A percentile compares a stretch with the other conserved stretches of the same genome.
Evolutionary conservation across 2,888 invertebrate species (phyloP).

Genomic region (Odiellus spinosus): DNA sequence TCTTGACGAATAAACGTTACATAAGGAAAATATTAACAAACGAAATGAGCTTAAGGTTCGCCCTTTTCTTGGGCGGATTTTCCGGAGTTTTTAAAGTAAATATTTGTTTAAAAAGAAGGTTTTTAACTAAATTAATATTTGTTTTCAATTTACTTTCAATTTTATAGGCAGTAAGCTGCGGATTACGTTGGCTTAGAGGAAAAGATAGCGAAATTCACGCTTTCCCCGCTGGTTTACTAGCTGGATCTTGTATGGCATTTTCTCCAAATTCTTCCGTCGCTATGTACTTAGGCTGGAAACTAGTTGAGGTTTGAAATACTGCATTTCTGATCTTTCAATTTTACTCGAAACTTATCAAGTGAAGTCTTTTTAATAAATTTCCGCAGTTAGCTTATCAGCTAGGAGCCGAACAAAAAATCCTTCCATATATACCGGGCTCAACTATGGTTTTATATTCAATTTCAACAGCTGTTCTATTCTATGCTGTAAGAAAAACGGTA

Average conservation of each 20-base stretch:
- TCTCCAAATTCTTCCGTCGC: constrained; percentile 62
- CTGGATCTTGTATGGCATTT: constrained; percentile 50
- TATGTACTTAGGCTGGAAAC: constrained; percentile 68
- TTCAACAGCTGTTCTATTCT: constrained; percentile 16
- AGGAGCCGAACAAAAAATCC: constrained; percentile 45
- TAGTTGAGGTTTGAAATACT: constrained; percentile 56
- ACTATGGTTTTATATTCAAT: constrained; percentile 15
- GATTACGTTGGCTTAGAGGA: constrained; percentile 43
- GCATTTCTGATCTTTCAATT: constrained; percentile 2
- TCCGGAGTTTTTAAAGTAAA: constrained; percentile 49
- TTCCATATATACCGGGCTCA: constrained; percentile 37
- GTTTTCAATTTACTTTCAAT: constrained; percentile 17
- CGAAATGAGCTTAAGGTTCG: constrained; percentile 42
- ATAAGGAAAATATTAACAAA: constrained; percentile 39
- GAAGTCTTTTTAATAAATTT: constrained; percentile 1
- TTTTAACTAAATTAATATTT: not conserved
- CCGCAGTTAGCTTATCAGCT: constrained; percentile 51
- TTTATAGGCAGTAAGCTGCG: constrained; percentile 37
- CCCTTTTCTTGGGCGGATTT: constrained; percentile 51
- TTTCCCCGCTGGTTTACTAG: constrained; percentile 50
- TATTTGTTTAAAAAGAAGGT: not conserved
- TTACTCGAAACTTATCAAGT: not conserved
- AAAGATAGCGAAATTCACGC: constrained; percentile 47
- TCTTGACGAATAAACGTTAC: constrained; percentile 36
- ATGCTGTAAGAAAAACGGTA: constrained; percentile 17